Evolutionary conservation across 2,113 vertebrate species (phyloP).

Genomic region (Scolopax mira): DNA sequence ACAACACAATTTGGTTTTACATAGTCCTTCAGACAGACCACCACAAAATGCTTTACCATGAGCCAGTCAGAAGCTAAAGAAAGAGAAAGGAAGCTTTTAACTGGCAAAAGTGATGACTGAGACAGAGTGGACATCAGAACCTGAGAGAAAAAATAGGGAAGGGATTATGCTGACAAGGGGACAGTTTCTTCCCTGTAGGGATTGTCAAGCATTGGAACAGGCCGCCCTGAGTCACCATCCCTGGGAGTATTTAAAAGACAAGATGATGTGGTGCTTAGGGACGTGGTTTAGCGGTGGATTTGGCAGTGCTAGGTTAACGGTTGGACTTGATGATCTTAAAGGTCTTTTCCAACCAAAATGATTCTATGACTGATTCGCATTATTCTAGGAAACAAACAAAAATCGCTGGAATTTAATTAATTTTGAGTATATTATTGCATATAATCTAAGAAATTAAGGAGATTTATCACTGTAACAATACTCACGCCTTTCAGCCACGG

Average conservation of each 20-base stretch:
- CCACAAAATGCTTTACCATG: slow-evolving; percentile 50
- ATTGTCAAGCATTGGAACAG: background rate
- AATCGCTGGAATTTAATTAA: background rate
- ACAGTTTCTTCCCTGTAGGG: background rate
- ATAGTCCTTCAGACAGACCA: slow-evolving; percentile 50
- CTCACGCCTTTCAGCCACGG: background rate
- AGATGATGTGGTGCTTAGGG: background rate
- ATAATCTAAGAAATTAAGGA: background rate
- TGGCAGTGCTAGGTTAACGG: background rate
- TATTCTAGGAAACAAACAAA: background rate
- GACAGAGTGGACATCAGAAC: background rate
- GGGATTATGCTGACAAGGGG: background rate
- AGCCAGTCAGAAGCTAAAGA: slow-evolving; percentile 53
- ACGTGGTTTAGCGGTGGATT: background rate
- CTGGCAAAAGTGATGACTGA: slow-evolving; percentile 2
- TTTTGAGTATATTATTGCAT: too few relatives aligned
- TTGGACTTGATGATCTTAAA: background rate
- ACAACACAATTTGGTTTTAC: slow-evolving; percentile 63
- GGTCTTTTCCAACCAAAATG: background rate
- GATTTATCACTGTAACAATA: background rate
- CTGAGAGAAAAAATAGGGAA: background rate
- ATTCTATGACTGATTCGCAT: background rate
- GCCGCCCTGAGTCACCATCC: background rate
- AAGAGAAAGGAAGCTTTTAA: slow-evolving; percentile 57
- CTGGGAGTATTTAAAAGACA: background rate